These are phyloP conservation scores for Argentina silus DNA, from an alignment of 2,797 vertebrate genomes.

Conservation along the genomic window DNA sequence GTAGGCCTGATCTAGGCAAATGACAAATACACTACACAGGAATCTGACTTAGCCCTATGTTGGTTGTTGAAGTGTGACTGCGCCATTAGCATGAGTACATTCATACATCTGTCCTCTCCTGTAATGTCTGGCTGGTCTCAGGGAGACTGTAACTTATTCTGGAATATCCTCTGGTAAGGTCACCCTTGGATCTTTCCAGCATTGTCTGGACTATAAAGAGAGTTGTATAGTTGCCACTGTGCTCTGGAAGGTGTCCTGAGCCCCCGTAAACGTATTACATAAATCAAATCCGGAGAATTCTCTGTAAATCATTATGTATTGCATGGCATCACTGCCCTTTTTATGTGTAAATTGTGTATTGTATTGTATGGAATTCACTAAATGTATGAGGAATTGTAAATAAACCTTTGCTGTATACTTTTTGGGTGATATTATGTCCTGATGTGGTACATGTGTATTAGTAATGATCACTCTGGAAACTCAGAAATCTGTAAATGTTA, in stretches of 20 bases:
- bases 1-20: not conserved
- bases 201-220: slow-evolving; percentile 49
- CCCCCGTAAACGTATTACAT: slow-evolving; percentile 41
- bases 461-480: not conserved
- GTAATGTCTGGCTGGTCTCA: slow-evolving; percentile 59
- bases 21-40: slow-evolving; percentile 23
- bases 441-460: slow-evolving; percentile 2
- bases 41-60: no score
- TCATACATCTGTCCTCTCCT: slow-evolving; percentile 43
- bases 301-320: slow-evolving; percentile 59
- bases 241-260: slow-evolving; percentile 44
- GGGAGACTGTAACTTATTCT: slow-evolving; percentile 68
- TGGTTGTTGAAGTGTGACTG: slow-evolving; percentile 17
- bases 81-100: slow-evolving; percentile 18
- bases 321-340: slow-evolving; percentile 65
- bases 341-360: slow-evolving; percentile 76
- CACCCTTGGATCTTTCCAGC: slow-evolving; percentile 47
- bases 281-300: slow-evolving; percentile 46
- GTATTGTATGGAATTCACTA: slow-evolving; percentile 69
- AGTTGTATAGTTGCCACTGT: slow-evolving; percentile 55
- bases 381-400: slow-evolving; percentile 75
- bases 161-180: slow-evolving; percentile 42
- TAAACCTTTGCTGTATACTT: slow-evolving; percentile 73
- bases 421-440: slow-evolving; percentile 12
- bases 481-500: not conserved